Evolutionary conservation across 2,113 vertebrate genomes (phyloP).

Genomic region (Albula glossodonta): DNA sequence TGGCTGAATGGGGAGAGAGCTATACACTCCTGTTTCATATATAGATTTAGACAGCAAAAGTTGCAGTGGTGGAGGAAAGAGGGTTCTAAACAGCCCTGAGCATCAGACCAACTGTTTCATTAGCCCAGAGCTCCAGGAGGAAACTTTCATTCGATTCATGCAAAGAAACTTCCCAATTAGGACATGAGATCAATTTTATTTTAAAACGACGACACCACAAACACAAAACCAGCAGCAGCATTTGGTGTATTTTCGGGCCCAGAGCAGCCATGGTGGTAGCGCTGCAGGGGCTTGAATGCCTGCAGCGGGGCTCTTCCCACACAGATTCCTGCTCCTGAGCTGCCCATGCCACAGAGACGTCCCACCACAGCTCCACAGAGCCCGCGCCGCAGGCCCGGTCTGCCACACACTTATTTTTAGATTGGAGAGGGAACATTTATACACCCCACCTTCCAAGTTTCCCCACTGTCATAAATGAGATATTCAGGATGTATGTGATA

Average conservation of each 20-base stretch:
- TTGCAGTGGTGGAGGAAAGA: not conserved
- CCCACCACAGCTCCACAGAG: not conserved
- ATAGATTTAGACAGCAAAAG: not conserved
- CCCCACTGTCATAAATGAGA: not conserved
- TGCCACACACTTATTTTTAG: not conserved
- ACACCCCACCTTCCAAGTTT: not conserved
- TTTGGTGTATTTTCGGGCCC: conserved; percentile 6
- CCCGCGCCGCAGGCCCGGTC: not conserved
- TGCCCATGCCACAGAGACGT: too few species aligned
- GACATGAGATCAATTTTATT: not conserved
- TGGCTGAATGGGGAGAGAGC: not conserved
- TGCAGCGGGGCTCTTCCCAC: not conserved
- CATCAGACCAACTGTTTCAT: not conserved
- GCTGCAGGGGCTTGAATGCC: not conserved
- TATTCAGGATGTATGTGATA: not conserved
- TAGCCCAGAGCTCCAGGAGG: not conserved
- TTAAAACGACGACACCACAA: not conserved
- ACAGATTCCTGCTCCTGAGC: not conserved
- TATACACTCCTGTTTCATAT: not conserved
- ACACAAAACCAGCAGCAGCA: not conserved
- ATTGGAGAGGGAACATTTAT: not conserved
- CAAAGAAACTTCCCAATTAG: not conserved
- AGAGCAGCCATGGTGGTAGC: not conserved
- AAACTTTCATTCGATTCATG: not conserved
- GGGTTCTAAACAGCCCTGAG: not conserved